These are phyloP conservation scores for Cheiracanthium punctorium DNA, from an alignment of 2,888 invertebrate genomes.

Conservation along the genomic window DNA sequence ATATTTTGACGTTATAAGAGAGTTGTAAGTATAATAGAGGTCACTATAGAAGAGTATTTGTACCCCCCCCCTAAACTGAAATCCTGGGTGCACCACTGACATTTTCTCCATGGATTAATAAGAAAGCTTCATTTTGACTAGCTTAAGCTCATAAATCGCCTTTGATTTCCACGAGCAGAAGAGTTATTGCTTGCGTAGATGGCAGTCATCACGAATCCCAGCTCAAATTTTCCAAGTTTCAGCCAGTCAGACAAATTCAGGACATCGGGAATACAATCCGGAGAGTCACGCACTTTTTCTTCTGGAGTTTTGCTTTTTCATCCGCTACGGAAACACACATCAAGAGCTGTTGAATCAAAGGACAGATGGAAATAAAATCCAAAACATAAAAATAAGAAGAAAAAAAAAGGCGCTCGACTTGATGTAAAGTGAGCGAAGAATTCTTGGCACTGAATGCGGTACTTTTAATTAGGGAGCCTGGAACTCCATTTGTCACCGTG, in stretches of 20 bases:
- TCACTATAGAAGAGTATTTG: too few relatives aligned
- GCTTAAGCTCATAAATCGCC: too few relatives aligned
- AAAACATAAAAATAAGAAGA: neutral
- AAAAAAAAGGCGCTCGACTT: conserved; percentile 26
- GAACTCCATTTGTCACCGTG: conserved; percentile 62
- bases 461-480: conserved; percentile 64
- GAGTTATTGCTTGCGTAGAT: too few relatives aligned
- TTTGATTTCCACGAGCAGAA: too few relatives aligned
- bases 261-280: conserved; percentile 27
- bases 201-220: too few relatives aligned
- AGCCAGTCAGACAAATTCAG: conserved; percentile 42
- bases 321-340: conserved; percentile 37
- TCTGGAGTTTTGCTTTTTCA: neutral
- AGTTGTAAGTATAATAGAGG: too few relatives aligned
- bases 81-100: too few relatives aligned
- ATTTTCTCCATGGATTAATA: too few relatives aligned
- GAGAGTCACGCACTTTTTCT: conserved; percentile 2
- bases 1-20: too few relatives aligned
- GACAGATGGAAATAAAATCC: conserved; percentile 9
- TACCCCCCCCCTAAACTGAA: too few relatives aligned
- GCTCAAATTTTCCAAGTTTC: neutral
- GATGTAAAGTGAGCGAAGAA: conserved; percentile 63
- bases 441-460: conserved; percentile 66
- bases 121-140: too few relatives aligned
- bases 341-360: conserved; percentile 45